Base-by-base conservation (phyloP, 2,888 invertebrate genomes). In the Sphaeridia pumilis region DNA sequence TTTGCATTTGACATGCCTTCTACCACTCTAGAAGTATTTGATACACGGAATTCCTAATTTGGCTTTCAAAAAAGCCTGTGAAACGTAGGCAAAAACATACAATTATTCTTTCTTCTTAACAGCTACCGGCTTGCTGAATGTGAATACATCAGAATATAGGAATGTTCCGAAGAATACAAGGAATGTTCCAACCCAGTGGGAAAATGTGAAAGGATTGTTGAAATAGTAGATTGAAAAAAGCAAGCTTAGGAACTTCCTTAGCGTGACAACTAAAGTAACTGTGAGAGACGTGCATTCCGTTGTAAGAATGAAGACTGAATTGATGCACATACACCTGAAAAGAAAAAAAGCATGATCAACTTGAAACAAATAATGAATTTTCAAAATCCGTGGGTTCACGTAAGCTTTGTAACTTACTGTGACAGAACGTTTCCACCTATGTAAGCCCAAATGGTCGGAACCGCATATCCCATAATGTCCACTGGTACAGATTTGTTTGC, bases 181-280 rank as follows among this genome's bases (percentile, higher is more conserved):
- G 1, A 79, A 66, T 0, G 95, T 89, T 4, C 95, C 95, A 35
- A 87, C 67, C 89, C 94, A 93, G 69, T 98, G 97, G 43, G 80
- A 79, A 0, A 80, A 7, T 0, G 94, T 95, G 68, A 98, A 98
- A 0, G 89, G 84, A 75, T 97, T 98, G 65, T 82, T 78, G 69
- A 98, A 98, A 71, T 94, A 92, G 46, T 88, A 66, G 63, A 98
- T 93, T 0, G 95, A 97, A 69, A 98, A 85, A n/a, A 98, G 71
- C 34, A 98, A 74, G 0, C 94, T 94, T 27, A 89, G 78, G 69
- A 98, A 98, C 73, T 98, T 98, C 46, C 98, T 77, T 50, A 97
- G 72, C 0, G 98, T 98, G 27, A 98, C 85, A 0, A 98, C 90
- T 63, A 98, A 74, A 0, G 95, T 97, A 1, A 98, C 94, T 0